Evolutionary conservation across 2,797 vertebrate species (phyloP), one percentile per base, ranked within the genome.

Genomic region (Pangasius mekongensis): DNA sequence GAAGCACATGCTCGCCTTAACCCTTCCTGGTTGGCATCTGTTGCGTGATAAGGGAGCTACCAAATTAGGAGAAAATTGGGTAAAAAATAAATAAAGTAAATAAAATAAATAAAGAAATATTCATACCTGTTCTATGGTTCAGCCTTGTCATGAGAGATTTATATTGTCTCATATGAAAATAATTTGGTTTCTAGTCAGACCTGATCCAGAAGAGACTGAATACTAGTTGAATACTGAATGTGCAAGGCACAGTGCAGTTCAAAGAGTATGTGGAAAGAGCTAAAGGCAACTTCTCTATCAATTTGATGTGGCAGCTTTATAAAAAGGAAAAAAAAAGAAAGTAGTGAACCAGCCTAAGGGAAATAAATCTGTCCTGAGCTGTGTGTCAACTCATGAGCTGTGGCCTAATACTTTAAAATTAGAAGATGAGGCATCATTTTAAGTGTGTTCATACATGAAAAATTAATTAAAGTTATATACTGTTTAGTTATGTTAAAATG

Each of bases 261-360:
- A 76, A 52, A 83, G 16, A 47, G 66, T 73, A 84, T 58, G 71
- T 69, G 73, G 22, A 80, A 33, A 84, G 73, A 81, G 56, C 24
- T 24, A 82, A 85, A 80, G 76, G 83, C 64, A 85, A 81, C 11
- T 60, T 60, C n/a, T 84, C 39, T 36, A 36, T 71, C 81, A 77
- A 88, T 88, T 88, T 89, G 10, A 82, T 77, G 56, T 78, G 60
- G 47, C 86, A 62, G 52, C 71, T 77, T 77, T 73, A 58, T 86
- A 18, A 43, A 62, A 62, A 8, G 3, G 11, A 54, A 8, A 52
- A 77, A n/a, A 81, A n/a, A 27, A 60, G 49, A 78, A 58, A 60
- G 18, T 11, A 54, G 74, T 62, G 58, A 84, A 56, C 81, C n/a
- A 14, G 56, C 87, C 84, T 69, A 16, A 77, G 87, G 80, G 80